A percentile compares a stretch with the other conserved stretches of the same genome.
Conservation (phyloP, 2,888 invertebrate genomes). For the Erpobdella octoculata region DNA sequence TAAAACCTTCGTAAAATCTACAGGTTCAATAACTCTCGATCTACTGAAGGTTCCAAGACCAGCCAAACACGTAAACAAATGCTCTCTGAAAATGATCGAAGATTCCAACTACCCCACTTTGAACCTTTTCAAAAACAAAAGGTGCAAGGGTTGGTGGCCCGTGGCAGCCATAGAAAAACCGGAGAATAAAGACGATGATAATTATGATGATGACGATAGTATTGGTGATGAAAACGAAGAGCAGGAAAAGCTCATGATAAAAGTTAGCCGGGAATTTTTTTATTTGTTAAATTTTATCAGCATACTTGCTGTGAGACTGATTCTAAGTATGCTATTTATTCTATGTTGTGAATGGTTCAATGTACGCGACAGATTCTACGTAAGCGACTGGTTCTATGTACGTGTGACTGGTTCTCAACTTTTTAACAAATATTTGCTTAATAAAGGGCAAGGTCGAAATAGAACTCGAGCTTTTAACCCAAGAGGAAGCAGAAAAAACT, state of each 20-base stretch:
- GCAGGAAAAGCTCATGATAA: neutral
- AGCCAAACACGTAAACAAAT: slow-evolving; percentile 61
- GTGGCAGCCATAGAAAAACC: slow-evolving; percentile 40
- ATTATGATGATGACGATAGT: slow-evolving; percentile 14
- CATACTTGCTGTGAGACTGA: neutral
- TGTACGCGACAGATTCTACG: neutral
- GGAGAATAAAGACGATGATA: slow-evolving; percentile 25
- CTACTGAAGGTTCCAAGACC: slow-evolving; percentile 44
- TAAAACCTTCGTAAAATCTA: no score
- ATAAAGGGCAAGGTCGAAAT: slow-evolving; percentile 40
- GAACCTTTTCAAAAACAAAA: slow-evolving; percentile 44
- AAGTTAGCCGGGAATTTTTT: no score
- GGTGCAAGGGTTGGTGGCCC: slow-evolving; percentile 49
- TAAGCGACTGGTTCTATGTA: neutral
- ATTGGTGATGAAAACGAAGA: slow-evolving; percentile 18
- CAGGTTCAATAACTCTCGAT: slow-evolving; percentile 40
- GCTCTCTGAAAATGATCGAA: slow-evolving; percentile 60
- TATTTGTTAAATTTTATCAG: no score
- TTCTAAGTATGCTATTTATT: neutral
- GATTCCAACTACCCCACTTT: slow-evolving; percentile 39
- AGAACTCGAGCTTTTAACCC: slow-evolving; percentile 39
- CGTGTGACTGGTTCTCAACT: neutral
- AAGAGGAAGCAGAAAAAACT: slow-evolving; percentile 39
- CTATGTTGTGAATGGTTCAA: neutral
- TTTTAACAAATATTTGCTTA: neutral